These are phyloP conservation scores for Teleopsis dalmanni DNA, from an alignment of 1,140 invertebrate genomes.

Conservation along the genomic window DNA sequence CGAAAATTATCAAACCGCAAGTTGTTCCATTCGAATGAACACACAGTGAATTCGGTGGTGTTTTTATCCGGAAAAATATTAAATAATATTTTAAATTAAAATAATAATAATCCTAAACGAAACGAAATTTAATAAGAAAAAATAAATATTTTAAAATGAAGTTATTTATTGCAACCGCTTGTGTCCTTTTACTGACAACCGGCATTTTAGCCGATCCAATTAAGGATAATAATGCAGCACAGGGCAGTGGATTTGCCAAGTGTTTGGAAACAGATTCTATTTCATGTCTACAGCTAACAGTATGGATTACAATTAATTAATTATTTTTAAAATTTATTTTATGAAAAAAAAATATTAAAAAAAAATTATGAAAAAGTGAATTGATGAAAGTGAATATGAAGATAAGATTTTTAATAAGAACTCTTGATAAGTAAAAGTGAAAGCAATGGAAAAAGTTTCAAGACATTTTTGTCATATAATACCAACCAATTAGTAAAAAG, in stretches of 20 bases:
- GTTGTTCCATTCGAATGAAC: constrained; percentile 46
- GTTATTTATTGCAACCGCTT: constrained; percentile 24
- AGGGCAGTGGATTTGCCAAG: constrained; percentile 41
- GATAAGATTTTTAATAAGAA: background rate
- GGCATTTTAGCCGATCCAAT: constrained; percentile 38
- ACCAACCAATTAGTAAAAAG: background rate
- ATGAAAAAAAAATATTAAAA: constrained; percentile 2
- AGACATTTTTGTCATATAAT: background rate
- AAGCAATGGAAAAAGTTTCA: background rate
- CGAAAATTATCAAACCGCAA: constrained; percentile 45
- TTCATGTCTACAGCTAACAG: constrained; percentile 56
- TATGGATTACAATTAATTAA: constrained; percentile 33
- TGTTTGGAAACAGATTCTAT: constrained; percentile 59
- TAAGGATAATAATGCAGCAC: constrained; percentile 18
- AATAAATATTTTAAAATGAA: constrained; percentile 14
- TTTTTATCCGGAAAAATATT: constrained; percentile 14
- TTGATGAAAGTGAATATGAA: constrained; percentile 5
- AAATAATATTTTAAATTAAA: constrained; percentile 1
- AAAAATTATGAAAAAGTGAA: constrained; percentile 17
- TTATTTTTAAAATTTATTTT: constrained; percentile 9
- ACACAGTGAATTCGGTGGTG: constrained; percentile 44
- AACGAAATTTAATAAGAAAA: constrained; percentile 2
- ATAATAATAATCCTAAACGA: constrained; percentile 2
- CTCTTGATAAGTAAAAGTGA: background rate
- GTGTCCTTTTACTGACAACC: constrained; percentile 38